Evolutionary conservation across 2,888 invertebrate genomes (phyloP).

Genomic region (Caenorhabditis sinica): DNA sequence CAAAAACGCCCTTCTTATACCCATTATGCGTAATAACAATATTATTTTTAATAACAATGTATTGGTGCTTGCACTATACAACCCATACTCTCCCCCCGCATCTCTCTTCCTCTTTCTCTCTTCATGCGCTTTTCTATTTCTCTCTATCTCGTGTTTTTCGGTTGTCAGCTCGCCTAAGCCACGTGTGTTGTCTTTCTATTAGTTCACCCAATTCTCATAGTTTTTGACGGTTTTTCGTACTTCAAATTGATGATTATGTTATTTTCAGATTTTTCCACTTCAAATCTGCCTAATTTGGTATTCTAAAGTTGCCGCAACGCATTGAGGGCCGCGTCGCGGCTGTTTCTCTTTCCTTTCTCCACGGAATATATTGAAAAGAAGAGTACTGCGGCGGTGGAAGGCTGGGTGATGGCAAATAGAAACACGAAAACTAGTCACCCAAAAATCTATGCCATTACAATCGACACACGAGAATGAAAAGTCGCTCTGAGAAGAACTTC

Average conservation of each 20-base stretch:
- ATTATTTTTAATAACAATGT: slow-evolving; percentile 18
- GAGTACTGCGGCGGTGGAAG: slow-evolving; percentile 39
- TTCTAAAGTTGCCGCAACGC: slow-evolving; percentile 53
- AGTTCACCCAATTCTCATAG: not conserved
- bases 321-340: slow-evolving; percentile 50
- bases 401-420: slow-evolving; percentile 67
- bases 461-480: slow-evolving; percentile 53
- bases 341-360: slow-evolving; percentile 23
- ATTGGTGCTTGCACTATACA: slow-evolving; percentile 39
- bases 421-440: slow-evolving; percentile 66
- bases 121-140: slow-evolving; percentile 3
- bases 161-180: slow-evolving; percentile 36
- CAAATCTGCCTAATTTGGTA: slow-evolving; percentile 10
- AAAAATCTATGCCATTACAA: slow-evolving; percentile 64
- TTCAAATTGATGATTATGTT: not conserved
- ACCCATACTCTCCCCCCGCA: slow-evolving; percentile 29
- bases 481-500: slow-evolving; percentile 44
- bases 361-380: slow-evolving; percentile 55
- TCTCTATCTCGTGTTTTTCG: slow-evolving; percentile 52
- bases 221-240: not conserved
- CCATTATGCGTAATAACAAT: slow-evolving; percentile 10
- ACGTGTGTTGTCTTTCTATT: slow-evolving; percentile 36
- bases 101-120: slow-evolving; percentile 24
- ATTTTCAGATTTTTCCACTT: not conserved
- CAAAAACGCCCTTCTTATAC: not conserved